A percentile compares a stretch with the other conserved stretches of the same genome.
Conservation (phyloP, 2,888 invertebrate species). For the Quadroppia sp. region DNA sequence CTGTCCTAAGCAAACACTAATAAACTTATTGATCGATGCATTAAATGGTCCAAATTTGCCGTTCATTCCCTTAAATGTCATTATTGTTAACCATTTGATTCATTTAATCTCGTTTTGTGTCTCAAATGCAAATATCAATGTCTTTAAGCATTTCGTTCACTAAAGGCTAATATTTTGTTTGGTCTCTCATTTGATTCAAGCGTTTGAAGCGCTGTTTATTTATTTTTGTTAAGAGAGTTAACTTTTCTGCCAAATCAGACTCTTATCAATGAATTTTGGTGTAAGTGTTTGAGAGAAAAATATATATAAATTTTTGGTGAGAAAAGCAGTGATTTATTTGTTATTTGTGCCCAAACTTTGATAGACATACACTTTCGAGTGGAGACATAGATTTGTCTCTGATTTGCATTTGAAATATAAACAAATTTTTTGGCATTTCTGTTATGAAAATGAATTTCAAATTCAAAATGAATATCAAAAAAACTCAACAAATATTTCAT, state of each 20-base stretch:
- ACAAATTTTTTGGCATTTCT: neutral
- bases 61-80: neutral
- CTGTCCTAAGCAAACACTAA: neutral
- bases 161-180: neutral
- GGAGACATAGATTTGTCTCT: neutral
- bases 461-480: neutral
- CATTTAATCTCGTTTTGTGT: neutral
- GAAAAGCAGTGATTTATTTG: neutral
- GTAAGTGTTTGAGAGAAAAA: neutral
- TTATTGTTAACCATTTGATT: neutral
- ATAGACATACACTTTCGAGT: neutral
- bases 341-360: neutral
- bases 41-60: neutral
- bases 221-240: conserved; percentile 29
- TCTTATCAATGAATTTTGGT: conserved; percentile 17
- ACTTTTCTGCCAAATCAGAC: conserved; percentile 15
- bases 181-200: neutral
- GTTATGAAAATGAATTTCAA: conserved; percentile 13
- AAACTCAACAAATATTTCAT: neutral
- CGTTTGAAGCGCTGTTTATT: conserved; percentile 16
- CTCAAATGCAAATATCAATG: neutral
- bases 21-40: conserved; percentile 11
- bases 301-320: neutral
- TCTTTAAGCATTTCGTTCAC: neutral
- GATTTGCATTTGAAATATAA: neutral